Evolutionary conservation across 2,113 vertebrate species (phyloP), one percentile per base, ranked within the genome.

Genomic region (Mugil cephalus): DNA sequence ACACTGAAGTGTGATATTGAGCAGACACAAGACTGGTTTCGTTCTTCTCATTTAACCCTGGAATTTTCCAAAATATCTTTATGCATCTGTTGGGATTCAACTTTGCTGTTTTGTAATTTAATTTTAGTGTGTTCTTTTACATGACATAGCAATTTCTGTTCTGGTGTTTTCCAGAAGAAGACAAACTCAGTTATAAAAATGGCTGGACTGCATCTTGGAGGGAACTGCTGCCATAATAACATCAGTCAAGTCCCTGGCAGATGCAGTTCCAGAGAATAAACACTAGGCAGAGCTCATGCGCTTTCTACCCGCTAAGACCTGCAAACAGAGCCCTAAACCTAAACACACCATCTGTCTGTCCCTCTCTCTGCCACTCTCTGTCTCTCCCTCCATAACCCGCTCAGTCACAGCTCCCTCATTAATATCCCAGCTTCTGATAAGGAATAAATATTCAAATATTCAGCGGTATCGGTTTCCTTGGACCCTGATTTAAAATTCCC

Each of bases 361-460:
- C 51, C 69, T 40, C 42, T n/a, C n/a, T n/a, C n/a, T n/a, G 13
- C 59, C 59, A 77, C 10, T 64, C 54, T 76, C 54, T 15, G 43
- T 62, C 60, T 77, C 50, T 48, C 40, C 35, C 63, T 63, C 47
- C 51, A 30, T 61, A 77, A 83, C 74, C 65, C 45, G 21, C 79
- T 79, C 77, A 75, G 84, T 83, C 83, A 79, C 72, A 63, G 85
- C 78, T 70, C 68, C 63, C 66, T 63, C 69, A 82, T 84, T 82
- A 78, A 73, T 79, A 84, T 69, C 80, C 71, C 69, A 35, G 65
- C 71, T 73, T 77, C 80, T 87, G 89, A 92, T 87, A 88, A 85
- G 82, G 19, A 75, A 78, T 77, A 90, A 77, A 87, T 88, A 87
- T 84, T 83, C 71, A 88, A 77, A 87, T 83, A 88, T 85, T 80